Evolutionary conservation across 2,113 vertebrate genomes (phyloP).

Genomic region (Piprites chloris): DNA sequence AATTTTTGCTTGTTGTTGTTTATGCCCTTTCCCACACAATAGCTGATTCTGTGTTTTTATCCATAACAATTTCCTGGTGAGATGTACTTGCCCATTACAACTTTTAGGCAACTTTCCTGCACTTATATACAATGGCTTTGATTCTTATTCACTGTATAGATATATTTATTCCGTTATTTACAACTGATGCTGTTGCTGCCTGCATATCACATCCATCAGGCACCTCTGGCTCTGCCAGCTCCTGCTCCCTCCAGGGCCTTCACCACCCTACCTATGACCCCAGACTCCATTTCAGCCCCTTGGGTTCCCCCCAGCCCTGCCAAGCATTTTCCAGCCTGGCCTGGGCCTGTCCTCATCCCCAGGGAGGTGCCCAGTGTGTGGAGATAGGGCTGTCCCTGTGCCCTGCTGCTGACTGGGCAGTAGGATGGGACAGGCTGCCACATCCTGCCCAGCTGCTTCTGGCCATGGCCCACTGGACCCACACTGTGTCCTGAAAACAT

Average conservation of each 20-base stretch:
- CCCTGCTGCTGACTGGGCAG: background rate
- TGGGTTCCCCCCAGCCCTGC: background rate
- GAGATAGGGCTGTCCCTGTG: background rate
- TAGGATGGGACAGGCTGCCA: background rate
- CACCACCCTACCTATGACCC: background rate
- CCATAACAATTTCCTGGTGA: background rate
- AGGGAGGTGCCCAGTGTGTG: rapidly evolving
- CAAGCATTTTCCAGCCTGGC: background rate
- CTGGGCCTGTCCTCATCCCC: background rate
- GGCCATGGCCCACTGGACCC: rapidly evolving
- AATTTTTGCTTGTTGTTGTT: background rate
- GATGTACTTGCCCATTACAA: background rate
- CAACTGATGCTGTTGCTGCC: background rate
- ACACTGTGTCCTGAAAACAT: rapidly evolving
- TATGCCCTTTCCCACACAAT: background rate
- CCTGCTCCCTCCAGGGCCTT: background rate
- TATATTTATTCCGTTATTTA: background rate
- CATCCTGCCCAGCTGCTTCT: rapidly evolving
- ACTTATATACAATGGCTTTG: background rate
- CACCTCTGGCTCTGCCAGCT: rapidly evolving
- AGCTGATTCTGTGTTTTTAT: background rate
- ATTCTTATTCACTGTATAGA: background rate
- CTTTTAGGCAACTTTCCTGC: background rate
- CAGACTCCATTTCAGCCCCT: background rate
- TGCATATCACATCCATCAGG: rapidly evolving